Evolutionary conservation across 2,113 vertebrate genomes (phyloP).

Genomic region (Microtus richardsoni): DNA sequence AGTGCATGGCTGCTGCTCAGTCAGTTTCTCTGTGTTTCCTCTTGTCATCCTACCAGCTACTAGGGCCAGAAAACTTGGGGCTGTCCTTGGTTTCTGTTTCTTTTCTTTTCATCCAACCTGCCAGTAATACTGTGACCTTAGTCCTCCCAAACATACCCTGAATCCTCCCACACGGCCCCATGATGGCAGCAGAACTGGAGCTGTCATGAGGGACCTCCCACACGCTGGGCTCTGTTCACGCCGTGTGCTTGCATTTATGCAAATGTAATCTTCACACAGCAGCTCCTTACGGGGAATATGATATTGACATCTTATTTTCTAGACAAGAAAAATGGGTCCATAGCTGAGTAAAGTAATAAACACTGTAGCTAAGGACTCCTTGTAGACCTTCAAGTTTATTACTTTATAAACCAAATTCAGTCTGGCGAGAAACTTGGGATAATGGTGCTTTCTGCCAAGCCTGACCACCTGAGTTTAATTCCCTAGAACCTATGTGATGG

Average conservation of each 20-base stretch:
- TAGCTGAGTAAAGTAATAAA: neutral
- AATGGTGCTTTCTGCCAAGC: neutral
- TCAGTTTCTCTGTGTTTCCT: neutral
- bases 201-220: neutral
- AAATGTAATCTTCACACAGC: neutral
- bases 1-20: neutral
- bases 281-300: neutral
- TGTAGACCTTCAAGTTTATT: neutral
- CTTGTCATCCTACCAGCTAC: neutral
- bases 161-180: neutral
- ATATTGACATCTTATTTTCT: constrained; percentile 28
- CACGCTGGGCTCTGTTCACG: neutral
- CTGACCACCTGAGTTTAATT: neutral
- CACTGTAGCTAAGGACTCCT: neutral
- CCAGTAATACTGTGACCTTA: neutral
- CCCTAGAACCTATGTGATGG: neutral
- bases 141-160: neutral
- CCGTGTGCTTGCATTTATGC: neutral
- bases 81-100: constrained; percentile 48
- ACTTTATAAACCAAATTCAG: neutral
- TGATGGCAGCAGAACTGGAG: neutral
- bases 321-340: neutral
- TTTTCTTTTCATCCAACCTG: neutral
- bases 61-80: constrained; percentile 4
- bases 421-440: too few relatives aligned